phyloP scores from a whole-genome alignment of 2,888 invertebrate genomes.

The Tenthredo livida region DNA sequence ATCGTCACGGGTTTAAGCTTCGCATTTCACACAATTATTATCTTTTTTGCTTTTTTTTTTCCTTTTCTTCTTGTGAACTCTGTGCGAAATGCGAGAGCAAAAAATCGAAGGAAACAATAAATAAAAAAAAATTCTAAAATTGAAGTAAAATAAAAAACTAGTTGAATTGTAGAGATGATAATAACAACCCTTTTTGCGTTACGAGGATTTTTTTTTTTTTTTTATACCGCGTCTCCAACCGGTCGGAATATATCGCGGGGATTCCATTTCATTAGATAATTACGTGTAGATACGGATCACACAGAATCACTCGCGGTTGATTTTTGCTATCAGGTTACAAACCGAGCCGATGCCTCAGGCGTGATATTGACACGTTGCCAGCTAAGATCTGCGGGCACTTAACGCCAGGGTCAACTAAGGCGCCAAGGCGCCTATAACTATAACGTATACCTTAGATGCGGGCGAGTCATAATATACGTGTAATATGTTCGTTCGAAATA shows the following conservation, averaged over 20 bases:
- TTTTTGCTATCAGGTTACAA: not conserved
- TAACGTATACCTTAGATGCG: not conserved
- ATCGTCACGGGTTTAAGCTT: not conserved
- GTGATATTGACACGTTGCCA: conserved; percentile 44
- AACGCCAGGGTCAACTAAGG: conserved; percentile 33
- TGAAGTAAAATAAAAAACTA: not conserved
- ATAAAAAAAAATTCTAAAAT: not conserved
- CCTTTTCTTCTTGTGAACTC: not conserved
- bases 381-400: conserved; percentile 38
- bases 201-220: not conserved
- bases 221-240: not conserved
- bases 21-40: not conserved
- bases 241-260: not conserved
- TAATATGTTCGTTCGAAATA: not conserved
- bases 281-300: not conserved
- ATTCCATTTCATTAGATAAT: conserved; percentile 29
- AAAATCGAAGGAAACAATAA: not conserved
- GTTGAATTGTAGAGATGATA: not conserved
- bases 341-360: not conserved
- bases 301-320: not conserved
- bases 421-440: conserved; percentile 19
- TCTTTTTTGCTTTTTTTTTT: not conserved
- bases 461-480: not conserved
- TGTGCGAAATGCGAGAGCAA: not conserved
- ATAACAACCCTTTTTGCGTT: not conserved